Evolutionary conservation across 1,140 invertebrate species (phyloP).

Genomic region (Pseudomyrmex gracilis): DNA sequence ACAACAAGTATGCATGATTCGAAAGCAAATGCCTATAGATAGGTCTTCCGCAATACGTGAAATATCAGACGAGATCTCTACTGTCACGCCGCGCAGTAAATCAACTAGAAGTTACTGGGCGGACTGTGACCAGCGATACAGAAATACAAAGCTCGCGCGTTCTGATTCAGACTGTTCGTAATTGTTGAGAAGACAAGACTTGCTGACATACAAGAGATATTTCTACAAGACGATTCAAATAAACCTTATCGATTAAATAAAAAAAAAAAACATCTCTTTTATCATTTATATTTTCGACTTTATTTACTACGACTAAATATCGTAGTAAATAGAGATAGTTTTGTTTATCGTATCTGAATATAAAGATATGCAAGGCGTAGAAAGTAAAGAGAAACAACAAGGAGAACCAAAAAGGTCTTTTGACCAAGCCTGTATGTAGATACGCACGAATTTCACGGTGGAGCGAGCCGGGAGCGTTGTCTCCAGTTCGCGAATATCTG

Average conservation of each 20-base stretch:
- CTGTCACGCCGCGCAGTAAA: constrained; percentile 67
- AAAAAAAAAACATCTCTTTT: neutral
- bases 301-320: too few relatives aligned
- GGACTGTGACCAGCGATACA: constrained; percentile 67
- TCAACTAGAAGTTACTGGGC: constrained; percentile 58
- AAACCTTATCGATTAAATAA: neutral
- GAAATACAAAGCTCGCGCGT: constrained; percentile 74
- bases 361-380: neutral
- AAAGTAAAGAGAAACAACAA: neutral
- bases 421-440: constrained; percentile 73
- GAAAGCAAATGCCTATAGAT: constrained; percentile 56
- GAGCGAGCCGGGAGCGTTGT: constrained; percentile 68
- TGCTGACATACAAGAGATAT: constrained; percentile 52
- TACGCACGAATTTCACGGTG: constrained; percentile 75
- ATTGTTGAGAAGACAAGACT: constrained; percentile 69
- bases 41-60: constrained; percentile 60
- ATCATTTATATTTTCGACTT: too few relatives aligned
- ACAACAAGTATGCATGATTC: constrained; percentile 22
- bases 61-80: constrained; percentile 70
- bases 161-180: constrained; percentile 69
- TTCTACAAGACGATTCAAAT: constrained; percentile 62
- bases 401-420: constrained; percentile 56
- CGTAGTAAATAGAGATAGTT: too few relatives aligned
- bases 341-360: neutral
- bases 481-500: constrained; percentile 80